Conservation (phyloP, 2,888 invertebrate species). For the Dorcus hopei region DNA sequence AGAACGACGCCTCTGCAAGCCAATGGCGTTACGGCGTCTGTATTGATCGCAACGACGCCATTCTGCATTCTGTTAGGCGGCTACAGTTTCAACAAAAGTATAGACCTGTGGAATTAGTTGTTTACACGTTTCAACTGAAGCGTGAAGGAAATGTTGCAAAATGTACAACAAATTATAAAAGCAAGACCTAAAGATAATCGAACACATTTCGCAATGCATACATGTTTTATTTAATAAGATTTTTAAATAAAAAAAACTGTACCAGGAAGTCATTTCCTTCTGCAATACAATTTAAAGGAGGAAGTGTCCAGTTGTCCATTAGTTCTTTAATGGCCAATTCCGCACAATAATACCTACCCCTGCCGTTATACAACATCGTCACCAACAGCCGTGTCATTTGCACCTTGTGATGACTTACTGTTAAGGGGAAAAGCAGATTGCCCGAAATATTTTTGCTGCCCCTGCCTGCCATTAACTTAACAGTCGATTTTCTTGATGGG, state of each 20-base stretch:
- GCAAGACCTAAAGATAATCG: too few relatives aligned
- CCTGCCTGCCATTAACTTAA: not conserved
- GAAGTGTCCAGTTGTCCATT: slow-evolving; percentile 23
- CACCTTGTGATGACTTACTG: not conserved
- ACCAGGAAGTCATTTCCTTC: too few relatives aligned
- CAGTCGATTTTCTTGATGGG: not conserved
- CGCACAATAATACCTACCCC: slow-evolving; percentile 19
- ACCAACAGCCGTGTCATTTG: slow-evolving; percentile 19
- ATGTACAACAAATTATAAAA: too few relatives aligned
- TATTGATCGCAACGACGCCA: slow-evolving; percentile 48
- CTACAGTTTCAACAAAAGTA: not conserved
- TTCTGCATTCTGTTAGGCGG: slow-evolving; percentile 20
- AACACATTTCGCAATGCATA: too few relatives aligned
- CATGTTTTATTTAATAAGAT: too few relatives aligned
- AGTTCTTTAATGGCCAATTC: slow-evolving; percentile 20
- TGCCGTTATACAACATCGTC: slow-evolving; percentile 15
- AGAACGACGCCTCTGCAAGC: slow-evolving; percentile 35
- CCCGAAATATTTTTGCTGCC: not conserved
- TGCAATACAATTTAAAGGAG: not conserved
- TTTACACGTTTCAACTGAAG: too few relatives aligned
- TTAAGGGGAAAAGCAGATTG: slow-evolving; percentile 3
- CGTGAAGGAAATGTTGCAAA: too few relatives aligned
- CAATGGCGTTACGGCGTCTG: slow-evolving; percentile 40
- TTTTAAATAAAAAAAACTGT: too few relatives aligned
- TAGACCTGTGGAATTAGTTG: not conserved